These are phyloP conservation scores for Trichomalopsis sarcophagae DNA, from an alignment of 1,140 invertebrate genomes.

Conservation along the genomic window DNA sequence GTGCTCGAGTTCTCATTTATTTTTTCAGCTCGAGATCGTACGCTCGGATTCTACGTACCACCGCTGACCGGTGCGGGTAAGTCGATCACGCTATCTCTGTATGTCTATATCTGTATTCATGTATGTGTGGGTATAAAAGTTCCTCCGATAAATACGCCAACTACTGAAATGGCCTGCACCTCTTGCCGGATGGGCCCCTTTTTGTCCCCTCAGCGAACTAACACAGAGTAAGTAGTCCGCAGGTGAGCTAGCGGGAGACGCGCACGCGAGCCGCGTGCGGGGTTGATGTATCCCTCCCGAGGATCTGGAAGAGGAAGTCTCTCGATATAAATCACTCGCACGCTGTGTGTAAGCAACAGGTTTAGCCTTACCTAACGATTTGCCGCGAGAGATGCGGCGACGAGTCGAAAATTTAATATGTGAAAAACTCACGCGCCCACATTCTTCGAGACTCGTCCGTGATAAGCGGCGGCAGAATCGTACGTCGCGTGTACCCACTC, in stretches of 20 bases:
- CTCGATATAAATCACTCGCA: slow-evolving; percentile 58
- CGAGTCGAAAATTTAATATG: slow-evolving; percentile 35
- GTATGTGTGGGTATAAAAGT: not conserved
- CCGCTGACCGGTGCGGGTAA: no score
- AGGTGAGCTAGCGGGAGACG: slow-evolving; percentile 6
- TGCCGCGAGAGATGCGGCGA: not conserved
- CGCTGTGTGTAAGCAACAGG: slow-evolving; percentile 55
- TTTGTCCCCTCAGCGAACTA: not conserved
- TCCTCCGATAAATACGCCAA: not conserved
- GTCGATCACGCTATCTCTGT: not conserved
- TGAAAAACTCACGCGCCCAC: slow-evolving; percentile 17
- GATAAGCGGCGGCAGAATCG: not conserved
- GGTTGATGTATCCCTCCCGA: slow-evolving; percentile 39
- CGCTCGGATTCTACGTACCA: not conserved
- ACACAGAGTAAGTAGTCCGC: not conserved
- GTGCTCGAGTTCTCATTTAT: not conserved
- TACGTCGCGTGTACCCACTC: not conserved
- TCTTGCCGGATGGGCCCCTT: not conserved
- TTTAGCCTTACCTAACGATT: slow-evolving; percentile 53
- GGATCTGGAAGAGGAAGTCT: slow-evolving; percentile 54
- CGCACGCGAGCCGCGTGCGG: slow-evolving; percentile 45
- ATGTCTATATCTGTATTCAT: not conserved
- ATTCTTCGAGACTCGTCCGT: not conserved
- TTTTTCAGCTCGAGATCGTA: not conserved
- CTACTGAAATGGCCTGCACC: not conserved